Evolutionary conservation across 2,888 invertebrate species (phyloP), one percentile per base, ranked within the genome.

Genomic region (Blastobasis adustella): DNA sequence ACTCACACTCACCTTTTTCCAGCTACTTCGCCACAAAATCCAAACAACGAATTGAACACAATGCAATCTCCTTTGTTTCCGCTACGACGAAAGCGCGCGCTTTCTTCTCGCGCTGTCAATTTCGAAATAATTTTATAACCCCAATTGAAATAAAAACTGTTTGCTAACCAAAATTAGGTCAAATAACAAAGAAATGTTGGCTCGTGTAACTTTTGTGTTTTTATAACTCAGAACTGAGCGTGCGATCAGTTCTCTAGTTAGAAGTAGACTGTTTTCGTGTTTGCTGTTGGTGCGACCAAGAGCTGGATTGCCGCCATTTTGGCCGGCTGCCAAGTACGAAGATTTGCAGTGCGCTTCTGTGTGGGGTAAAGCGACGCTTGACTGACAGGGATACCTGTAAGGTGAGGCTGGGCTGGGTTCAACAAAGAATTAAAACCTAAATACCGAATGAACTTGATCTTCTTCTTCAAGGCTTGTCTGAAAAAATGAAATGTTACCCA

Each of bases 241-340:
- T 75, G 67, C 62, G 72, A 61, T 56, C 72, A 56, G 71, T 65
- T 69, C 70, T 71, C 67, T 71, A 71, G 71, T 67, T 57, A 63
- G 60, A 55, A 59, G 66, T 64, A 66, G 64, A 86, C 86, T 86
- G 85, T 71, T 70, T 67, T 62, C 50, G 57, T 52, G 54, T 55
- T 52, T 54, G 54, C 57, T 57, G 59, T 63, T 63, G 63, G 67
- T 62, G 62, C 62, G 59, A 61, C 62, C 58, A 62, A 60, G 63
- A 60, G 63, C 67, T 82, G 89, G 89, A 76, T 55, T 47, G 5
- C 52, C 50, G 79, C 89, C 89, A 89, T 86, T 37, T 74, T 90
- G 90, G 90, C 82, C 37, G 1, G 1, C 0, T 62, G 89, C 90
- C 90, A 91, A 90, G 76, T 84, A 90, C 90, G 90, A 83, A 90